Evolutionary conservation across 2,888 invertebrate species (phyloP).

Genomic region (Chorisops tibialis): DNA sequence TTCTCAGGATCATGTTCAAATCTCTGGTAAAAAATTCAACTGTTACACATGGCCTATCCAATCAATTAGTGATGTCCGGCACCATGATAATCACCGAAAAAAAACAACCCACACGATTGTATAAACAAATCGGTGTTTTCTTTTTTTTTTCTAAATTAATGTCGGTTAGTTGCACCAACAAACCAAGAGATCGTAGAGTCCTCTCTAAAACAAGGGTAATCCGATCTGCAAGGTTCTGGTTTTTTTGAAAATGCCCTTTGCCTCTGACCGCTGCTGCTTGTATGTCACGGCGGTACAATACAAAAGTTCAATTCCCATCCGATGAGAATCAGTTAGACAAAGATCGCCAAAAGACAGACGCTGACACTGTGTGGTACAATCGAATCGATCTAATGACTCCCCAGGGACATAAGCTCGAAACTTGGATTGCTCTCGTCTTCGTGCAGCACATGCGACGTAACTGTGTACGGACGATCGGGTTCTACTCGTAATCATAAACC

Average conservation of each 20-base stretch:
- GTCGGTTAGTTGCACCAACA: too few species aligned
- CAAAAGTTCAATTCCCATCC: constrained; percentile 15
- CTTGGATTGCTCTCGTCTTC: constrained; percentile 28
- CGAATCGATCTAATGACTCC: constrained; percentile 36
- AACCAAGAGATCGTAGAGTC: too few species aligned
- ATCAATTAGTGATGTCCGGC: too few species aligned
- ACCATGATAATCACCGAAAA: too few species aligned
- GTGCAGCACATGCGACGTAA: constrained; percentile 16
- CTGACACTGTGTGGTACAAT: constrained; percentile 48
- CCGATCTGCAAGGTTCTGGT: constrained; percentile 7
- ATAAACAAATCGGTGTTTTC: too few species aligned
- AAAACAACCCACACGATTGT: too few species aligned
- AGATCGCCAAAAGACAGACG: constrained; percentile 25
- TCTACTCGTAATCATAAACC: constrained; percentile 24
- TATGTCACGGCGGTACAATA: too few species aligned
- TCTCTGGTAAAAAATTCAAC: too few species aligned
- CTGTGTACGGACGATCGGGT: constrained; percentile 15
- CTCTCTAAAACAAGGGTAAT: neutral
- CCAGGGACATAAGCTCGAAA: constrained; percentile 31
- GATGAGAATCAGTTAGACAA: constrained; percentile 5
- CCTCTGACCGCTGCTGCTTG: neutral
- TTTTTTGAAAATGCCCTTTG: constrained; percentile 1
- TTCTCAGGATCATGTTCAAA: too few species aligned
- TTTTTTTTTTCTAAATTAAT: too few species aligned
- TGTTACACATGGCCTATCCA: too few species aligned